A percentile compares a stretch with the other conserved stretches of the same genome.
phyloP scores from a whole-genome alignment of 1,140 invertebrate genomes.

The Temnothorax longispinosus region DNA sequence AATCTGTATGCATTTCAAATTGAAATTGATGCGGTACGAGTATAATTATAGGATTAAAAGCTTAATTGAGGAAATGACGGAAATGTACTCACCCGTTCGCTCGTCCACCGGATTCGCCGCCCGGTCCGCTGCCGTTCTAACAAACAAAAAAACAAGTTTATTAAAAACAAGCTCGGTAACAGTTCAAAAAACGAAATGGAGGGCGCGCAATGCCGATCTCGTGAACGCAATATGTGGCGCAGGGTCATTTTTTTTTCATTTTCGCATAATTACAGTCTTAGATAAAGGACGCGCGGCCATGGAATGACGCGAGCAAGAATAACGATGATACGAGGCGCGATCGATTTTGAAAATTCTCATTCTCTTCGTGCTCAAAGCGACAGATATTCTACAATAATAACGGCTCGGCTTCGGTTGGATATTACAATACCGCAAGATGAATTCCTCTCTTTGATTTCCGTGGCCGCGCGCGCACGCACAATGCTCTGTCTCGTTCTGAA shows the following conservation, averaged over 20 bases:
- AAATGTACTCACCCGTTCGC: conserved; percentile 91
- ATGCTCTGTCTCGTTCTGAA: conserved; percentile 79
- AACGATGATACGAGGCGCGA: not conserved
- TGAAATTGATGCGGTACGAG: not conserved
- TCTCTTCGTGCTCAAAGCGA: not conserved
- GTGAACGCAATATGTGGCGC: conserved; percentile 76
- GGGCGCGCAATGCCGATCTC: conserved; percentile 78
- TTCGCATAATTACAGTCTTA: conserved; percentile 65
- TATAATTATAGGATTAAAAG: not conserved
- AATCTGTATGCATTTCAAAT: not conserved
- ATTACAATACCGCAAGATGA: conserved; percentile 29
- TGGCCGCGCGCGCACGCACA: conserved; percentile 72
- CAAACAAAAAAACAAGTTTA: conserved; percentile 89
- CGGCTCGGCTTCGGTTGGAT: not conserved
- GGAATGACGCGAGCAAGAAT: conserved; percentile 28
- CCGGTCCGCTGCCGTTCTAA: conserved; percentile 92
- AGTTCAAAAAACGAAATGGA: conserved; percentile 82
- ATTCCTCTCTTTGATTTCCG: conserved; percentile 38
- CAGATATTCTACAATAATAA: conserved; percentile 18
- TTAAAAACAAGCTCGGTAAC: conserved; percentile 85
- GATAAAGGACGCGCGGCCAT: conserved; percentile 60
- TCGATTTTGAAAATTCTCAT: not conserved
- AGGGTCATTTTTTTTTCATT: conserved; percentile 46
- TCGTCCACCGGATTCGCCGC: conserved; percentile 90
- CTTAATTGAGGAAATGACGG: conserved; percentile 20